Evolutionary conservation across 2,797 vertebrate species (phyloP).

Genomic region (Micrastur ruficollis): DNA sequence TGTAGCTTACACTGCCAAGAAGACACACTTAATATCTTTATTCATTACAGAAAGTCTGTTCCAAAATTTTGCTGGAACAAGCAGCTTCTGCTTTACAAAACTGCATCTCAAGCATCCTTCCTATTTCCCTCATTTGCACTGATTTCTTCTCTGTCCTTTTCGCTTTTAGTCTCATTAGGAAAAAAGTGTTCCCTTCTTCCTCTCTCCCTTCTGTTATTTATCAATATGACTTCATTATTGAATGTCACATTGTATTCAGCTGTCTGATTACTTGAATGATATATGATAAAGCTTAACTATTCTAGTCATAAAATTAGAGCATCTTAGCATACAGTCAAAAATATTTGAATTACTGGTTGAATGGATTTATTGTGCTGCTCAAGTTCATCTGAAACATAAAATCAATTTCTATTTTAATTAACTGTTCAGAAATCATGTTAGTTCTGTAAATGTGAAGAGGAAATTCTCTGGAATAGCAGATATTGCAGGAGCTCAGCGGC

Average conservation of each 20-base stretch:
- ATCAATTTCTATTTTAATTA: slow-evolving; percentile 8
- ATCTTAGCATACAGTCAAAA: background rate
- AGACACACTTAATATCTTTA: background rate
- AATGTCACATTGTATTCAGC: background rate
- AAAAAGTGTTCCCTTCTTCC: background rate
- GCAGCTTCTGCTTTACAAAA: background rate
- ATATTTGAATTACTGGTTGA: background rate
- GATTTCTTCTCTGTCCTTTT: background rate
- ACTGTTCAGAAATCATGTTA: background rate
- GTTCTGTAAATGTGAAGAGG: background rate
- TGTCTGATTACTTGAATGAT: background rate
- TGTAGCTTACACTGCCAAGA: background rate
- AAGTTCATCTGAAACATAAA: background rate
- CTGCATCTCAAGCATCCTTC: background rate
- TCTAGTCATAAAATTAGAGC: background rate
- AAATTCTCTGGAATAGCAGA: background rate
- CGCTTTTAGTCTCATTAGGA: background rate
- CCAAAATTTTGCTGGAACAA: background rate
- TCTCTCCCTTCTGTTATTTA: background rate
- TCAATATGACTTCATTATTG: background rate
- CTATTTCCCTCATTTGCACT: background rate
- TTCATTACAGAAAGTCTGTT: background rate
- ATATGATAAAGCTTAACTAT: background rate
- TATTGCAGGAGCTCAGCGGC: background rate
- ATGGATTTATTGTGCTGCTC: background rate